Evolutionary conservation across 2,888 invertebrate species (phyloP).

Genomic region (Aproaerema taeniolella): DNA sequence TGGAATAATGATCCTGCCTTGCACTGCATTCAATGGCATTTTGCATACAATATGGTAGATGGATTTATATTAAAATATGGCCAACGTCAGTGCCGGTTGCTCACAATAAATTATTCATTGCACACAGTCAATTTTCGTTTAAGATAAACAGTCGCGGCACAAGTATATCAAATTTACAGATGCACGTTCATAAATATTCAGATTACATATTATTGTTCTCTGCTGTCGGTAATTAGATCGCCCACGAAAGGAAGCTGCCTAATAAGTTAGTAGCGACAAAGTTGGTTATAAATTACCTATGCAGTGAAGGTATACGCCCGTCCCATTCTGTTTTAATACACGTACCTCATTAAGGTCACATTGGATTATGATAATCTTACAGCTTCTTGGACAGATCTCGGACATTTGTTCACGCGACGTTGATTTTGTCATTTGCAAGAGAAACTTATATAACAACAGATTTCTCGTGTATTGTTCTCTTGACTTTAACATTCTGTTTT

Average conservation of each 20-base stretch:
- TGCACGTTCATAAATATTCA: conserved; percentile 69
- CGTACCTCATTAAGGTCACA: conserved; percentile 46
- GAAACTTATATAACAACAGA: not conserved
- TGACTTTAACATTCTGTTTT: no score
- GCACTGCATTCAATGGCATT: conserved; percentile 75
- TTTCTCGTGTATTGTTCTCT: no score
- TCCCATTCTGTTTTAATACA: conserved; percentile 37
- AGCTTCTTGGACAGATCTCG: conserved; percentile 5
- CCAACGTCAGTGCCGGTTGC: conserved; percentile 70
- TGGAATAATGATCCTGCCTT: conserved; percentile 74
- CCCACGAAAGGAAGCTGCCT: conserved; percentile 65
- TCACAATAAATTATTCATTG: conserved; percentile 74
- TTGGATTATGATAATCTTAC: conserved; percentile 33
- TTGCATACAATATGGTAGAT: conserved; percentile 77
- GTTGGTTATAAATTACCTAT: conserved; percentile 57
- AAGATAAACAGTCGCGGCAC: conserved; percentile 54
- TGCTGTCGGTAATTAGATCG: conserved; percentile 73
- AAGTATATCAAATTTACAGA: conserved; percentile 43
- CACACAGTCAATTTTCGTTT: conserved; percentile 69
- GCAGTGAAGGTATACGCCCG: conserved; percentile 31
- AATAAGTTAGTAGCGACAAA: conserved; percentile 63
- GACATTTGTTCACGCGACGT: conserved; percentile 4
- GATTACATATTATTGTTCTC: conserved; percentile 71
- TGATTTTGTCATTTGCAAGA: conserved; percentile 6
- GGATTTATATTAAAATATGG: conserved; percentile 77